phyloP scores from a whole-genome alignment of 1,140 invertebrate species.

The Frieseomelitta varia region DNA sequence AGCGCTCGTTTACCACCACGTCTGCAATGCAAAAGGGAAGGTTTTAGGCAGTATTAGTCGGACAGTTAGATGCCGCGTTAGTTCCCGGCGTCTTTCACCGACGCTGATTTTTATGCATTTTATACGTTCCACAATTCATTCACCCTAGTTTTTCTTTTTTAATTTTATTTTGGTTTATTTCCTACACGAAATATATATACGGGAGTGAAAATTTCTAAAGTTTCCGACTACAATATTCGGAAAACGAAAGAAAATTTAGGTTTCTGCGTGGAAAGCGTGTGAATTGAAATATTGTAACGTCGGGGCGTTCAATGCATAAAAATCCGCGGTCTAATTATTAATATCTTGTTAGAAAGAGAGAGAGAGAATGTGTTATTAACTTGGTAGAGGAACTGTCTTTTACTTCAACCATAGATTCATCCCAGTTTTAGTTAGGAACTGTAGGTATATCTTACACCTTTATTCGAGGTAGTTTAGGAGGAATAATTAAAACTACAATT shows the following conservation, averaged over 20 bases:
- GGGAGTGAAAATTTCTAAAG: neutral
- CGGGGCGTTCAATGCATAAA: neutral
- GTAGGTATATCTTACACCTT: neutral
- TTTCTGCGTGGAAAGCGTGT: too few species aligned
- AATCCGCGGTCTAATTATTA: neutral
- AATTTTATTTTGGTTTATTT: neutral
- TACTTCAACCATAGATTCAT: neutral
- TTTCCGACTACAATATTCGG: neutral
- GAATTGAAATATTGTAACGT: neutral
- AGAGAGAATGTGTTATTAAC: constrained; percentile 40
- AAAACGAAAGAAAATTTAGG: neutral
- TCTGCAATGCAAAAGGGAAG: constrained; percentile 86
- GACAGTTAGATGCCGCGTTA: constrained; percentile 62
- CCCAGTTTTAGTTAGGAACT: neutral
- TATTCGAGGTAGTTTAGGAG: neutral
- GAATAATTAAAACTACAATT: neutral
- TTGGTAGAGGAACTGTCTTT: neutral
- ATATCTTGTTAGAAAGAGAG: constrained; percentile 49
- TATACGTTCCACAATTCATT: neutral
- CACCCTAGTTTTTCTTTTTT: neutral
- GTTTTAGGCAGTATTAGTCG: constrained; percentile 61
- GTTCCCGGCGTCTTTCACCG: constrained; percentile 19
- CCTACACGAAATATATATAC: neutral
- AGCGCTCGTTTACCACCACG: constrained; percentile 97
- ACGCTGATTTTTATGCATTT: neutral